Conservation (phyloP, 1,140 invertebrate genomes). For the Panagrolaimus sp. region DNA sequence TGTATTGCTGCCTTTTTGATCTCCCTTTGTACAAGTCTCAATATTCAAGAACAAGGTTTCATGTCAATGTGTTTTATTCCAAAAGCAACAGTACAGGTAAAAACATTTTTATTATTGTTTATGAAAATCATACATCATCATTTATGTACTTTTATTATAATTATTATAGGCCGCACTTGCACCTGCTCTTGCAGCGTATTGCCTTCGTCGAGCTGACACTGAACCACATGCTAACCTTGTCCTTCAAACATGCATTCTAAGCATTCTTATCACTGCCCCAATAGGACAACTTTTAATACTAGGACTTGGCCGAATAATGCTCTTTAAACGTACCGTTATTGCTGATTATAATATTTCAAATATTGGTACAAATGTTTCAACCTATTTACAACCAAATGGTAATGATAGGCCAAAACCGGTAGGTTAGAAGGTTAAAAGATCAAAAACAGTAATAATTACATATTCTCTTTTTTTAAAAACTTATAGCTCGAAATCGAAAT, state of each 20-base stretch:
- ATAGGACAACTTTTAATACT: slow-evolving; percentile 40
- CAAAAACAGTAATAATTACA: too few species aligned
- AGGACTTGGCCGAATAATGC: slow-evolving; percentile 10
- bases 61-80: slow-evolving; percentile 40
- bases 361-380: slow-evolving; percentile 9
- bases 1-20: not conserved
- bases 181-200: slow-evolving; percentile 21
- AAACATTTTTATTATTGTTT: not conserved
- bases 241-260: slow-evolving; percentile 42
- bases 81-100: slow-evolving; percentile 50
- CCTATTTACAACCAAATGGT: slow-evolving; percentile 1
- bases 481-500: not conserved
- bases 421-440: not conserved
- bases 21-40: not conserved
- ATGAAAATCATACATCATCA: not conserved
- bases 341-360: slow-evolving; percentile 11
- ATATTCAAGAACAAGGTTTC: slow-evolving; percentile 40
- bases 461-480: too few species aligned
- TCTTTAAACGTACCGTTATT: slow-evolving; percentile 9
- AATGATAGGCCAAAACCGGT: not conserved
- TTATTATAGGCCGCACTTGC: slow-evolving; percentile 39
- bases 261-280: slow-evolving; percentile 40
- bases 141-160: not conserved
- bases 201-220: slow-evolving; percentile 1
- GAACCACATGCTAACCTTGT: slow-evolving; percentile 25